A percentile compares a stretch with the other conserved stretches of the same genome.
Evolutionary conservation across 2,888 invertebrate species (phyloP).

Genomic region (Argyra leucocephala): DNA sequence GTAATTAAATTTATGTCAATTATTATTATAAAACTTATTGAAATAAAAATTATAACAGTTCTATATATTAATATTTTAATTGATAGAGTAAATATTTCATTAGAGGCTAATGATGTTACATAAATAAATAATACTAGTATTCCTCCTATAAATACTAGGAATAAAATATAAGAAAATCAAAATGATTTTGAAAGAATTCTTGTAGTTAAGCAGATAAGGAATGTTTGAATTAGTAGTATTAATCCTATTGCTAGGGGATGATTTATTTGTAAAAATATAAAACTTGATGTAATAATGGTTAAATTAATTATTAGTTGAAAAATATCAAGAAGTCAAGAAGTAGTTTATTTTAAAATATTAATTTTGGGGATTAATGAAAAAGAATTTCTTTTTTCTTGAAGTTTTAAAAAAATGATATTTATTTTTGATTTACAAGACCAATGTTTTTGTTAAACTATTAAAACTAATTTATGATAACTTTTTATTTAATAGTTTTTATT

Average conservation of each 20-base stretch:
- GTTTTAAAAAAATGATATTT: conserved; percentile 50
- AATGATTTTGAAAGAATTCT: conserved; percentile 49
- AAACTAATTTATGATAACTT: no score
- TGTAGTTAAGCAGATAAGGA: conserved; percentile 42
- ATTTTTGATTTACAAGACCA: no score
- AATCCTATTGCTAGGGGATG: no score
- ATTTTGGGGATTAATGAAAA: conserved; percentile 61
- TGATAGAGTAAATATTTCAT: conserved; percentile 49
- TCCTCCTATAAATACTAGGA: conserved; percentile 54
- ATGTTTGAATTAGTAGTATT: conserved; percentile 46
- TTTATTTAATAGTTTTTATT: no score
- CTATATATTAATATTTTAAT: conserved; percentile 33
- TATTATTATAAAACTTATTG: conserved; percentile 14
- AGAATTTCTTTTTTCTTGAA: conserved; percentile 50
- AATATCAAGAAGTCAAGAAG: no score
- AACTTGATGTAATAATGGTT: no score
- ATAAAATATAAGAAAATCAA: no score
- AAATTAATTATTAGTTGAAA: no score
- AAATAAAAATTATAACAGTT: conserved; percentile 27
- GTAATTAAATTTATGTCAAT: no score
- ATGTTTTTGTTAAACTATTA: conserved; percentile 60
- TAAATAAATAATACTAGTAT: conserved; percentile 58
- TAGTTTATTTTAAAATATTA: conserved; percentile 59
- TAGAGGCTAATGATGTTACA: conserved; percentile 52
- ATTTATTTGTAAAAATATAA: no score